Evolutionary conservation across 2,888 invertebrate genomes (phyloP).

Genomic region (Steinernema scapterisci): DNA sequence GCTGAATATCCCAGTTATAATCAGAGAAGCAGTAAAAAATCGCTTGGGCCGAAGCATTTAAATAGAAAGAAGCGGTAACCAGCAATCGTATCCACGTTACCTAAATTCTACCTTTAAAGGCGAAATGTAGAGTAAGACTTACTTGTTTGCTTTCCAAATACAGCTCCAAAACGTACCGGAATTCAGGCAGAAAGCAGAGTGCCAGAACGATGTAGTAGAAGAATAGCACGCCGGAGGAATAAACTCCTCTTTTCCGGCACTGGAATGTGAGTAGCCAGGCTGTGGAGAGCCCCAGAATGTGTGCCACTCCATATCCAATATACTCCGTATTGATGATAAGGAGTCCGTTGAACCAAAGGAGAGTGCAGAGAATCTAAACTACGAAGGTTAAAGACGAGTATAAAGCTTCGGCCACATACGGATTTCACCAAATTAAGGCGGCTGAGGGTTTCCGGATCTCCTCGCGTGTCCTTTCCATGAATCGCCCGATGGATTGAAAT

Average conservation of each 20-base stretch:
- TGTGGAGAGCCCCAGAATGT: no score
- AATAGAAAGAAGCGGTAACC: no score
- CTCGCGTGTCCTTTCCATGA: not conserved
- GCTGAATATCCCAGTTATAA: not conserved
- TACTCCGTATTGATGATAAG: not conserved
- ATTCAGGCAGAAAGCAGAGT: slow-evolving; percentile 48
- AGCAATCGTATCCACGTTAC: no score
- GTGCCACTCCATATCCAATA: no score
- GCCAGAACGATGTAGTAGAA: slow-evolving; percentile 55
- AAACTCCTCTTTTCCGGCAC: slow-evolving; percentile 58
- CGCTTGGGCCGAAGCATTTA: not conserved
- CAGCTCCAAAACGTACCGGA: slow-evolving; percentile 8
- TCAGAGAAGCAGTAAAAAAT: slow-evolving; percentile 14
- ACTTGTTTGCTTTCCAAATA: no score
- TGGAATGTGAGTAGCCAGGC: slow-evolving; percentile 54
- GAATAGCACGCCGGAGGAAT: slow-evolving; percentile 63
- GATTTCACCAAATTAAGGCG: not conserved
- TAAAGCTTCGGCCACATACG: not conserved
- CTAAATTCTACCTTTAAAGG: no score
- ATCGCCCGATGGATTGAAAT: not conserved
- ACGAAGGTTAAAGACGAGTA: not conserved
- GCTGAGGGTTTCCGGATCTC: not conserved
- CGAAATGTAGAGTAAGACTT: no score
- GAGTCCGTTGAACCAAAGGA: not conserved
- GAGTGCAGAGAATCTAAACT: not conserved